These are phyloP conservation scores for Drosophila kambysellisi DNA, from an alignment of 2,888 invertebrate species.

Conservation along the genomic window DNA sequence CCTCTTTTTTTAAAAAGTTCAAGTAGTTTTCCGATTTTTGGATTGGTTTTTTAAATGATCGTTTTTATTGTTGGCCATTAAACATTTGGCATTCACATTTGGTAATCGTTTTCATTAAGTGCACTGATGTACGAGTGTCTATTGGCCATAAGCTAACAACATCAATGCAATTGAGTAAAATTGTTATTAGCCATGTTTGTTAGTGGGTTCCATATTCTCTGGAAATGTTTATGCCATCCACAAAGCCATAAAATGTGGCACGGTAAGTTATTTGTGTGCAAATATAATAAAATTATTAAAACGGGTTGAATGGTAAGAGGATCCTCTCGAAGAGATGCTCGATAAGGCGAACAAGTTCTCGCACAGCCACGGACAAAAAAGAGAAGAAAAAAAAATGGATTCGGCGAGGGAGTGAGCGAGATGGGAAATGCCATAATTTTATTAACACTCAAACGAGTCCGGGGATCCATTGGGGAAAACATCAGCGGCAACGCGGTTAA, in stretches of 20 bases:
- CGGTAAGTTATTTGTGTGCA: slow-evolving; percentile 69
- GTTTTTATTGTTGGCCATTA: not conserved
- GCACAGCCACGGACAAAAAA: not conserved
- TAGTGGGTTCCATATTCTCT: slow-evolving; percentile 16
- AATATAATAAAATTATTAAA: slow-evolving; percentile 77
- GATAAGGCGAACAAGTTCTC: slow-evolving; percentile 57
- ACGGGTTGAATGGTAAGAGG: slow-evolving; percentile 68
- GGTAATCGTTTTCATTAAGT: slow-evolving; percentile 46
- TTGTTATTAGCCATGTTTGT: slow-evolving; percentile 18
- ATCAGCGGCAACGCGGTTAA: slow-evolving; percentile 26
- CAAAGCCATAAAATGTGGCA: slow-evolving; percentile 59
- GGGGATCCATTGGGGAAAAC: slow-evolving; percentile 36
- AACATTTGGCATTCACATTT: slow-evolving; percentile 18
- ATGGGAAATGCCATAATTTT: slow-evolving; percentile 64
- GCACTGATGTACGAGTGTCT: slow-evolving; percentile 41
- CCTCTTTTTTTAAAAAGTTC: not conserved
- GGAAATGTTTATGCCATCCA: slow-evolving; percentile 54
- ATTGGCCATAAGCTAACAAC: slow-evolving; percentile 33
- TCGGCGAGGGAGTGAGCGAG: slow-evolving; percentile 41
- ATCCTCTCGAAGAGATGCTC: slow-evolving; percentile 50
- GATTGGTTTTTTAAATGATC: not conserved
- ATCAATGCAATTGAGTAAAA: slow-evolving; percentile 55
- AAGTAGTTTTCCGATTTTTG: not conserved
- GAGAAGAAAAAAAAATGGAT: not conserved
- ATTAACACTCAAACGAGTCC: slow-evolving; percentile 69